These are phyloP conservation scores for Saimiri boliviensis DNA, from an alignment of 2,113 vertebrate genomes.

Conservation along the genomic window DNA sequence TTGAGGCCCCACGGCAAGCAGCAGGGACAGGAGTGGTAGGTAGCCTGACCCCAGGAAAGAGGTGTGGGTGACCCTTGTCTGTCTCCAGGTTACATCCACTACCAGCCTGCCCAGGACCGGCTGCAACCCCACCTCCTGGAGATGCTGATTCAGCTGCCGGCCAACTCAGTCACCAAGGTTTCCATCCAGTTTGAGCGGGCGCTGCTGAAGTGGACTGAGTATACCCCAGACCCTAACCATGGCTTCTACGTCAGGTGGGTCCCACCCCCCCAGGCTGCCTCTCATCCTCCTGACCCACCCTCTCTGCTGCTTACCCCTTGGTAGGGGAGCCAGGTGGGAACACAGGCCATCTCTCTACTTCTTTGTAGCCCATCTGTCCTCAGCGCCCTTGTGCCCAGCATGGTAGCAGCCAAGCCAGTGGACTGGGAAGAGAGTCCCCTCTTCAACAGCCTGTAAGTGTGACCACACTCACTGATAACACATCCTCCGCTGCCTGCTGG, in stretches of 20 bases:
- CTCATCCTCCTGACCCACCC: neutral
- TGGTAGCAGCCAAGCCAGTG: conserved; percentile 88
- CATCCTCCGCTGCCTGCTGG: neutral
- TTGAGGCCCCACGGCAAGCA: neutral
- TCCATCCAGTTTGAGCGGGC: conserved; percentile 97
- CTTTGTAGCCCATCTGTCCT: conserved; percentile 92
- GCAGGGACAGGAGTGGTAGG: neutral
- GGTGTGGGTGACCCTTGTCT: neutral
- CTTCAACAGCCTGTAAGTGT: conserved; percentile 93
- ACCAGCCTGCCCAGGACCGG: conserved; percentile 96
- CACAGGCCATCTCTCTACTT: neutral
- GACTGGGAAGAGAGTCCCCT: conserved; percentile 87
- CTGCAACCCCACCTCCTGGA: conserved; percentile 94
- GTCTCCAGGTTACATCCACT: conserved; percentile 95
- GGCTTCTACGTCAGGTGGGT: conserved; percentile 95
- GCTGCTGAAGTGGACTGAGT: conserved; percentile 98
- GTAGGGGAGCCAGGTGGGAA: neutral
- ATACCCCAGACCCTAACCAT: conserved; percentile 97
- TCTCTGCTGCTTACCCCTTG: neutral
- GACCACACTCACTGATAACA: neutral
- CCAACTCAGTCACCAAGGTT: conserved; percentile 95
- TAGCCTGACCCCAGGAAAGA: neutral
- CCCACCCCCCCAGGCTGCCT: neutral
- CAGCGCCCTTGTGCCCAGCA: conserved; percentile 94
- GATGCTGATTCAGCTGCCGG: conserved; percentile 97